Evolutionary conservation across 2,888 invertebrate species (phyloP), one percentile per base, ranked within the genome.

Genomic region (Allophyes oxyacanthae): DNA sequence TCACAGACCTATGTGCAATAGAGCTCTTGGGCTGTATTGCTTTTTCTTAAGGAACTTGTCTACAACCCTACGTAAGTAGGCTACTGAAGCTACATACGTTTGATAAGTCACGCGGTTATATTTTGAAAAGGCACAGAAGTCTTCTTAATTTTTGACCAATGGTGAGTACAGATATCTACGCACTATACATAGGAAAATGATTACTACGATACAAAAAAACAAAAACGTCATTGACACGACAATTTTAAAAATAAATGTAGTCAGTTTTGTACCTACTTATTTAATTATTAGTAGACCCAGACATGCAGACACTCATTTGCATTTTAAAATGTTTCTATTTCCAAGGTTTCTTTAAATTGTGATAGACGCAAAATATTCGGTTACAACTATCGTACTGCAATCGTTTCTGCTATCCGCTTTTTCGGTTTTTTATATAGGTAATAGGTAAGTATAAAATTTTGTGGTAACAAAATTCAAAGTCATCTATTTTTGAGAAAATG

Each of bases 301-400:
- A 75, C 79, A 20, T 20, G 20, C 20, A 79, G 71, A 77, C 72
- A 54, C 52, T 61, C 54, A 82, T 83, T 83, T 79, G 76, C 79
- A 82, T 81, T 77, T 81, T 80, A 75, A 84, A 83, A 83, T 80
- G 79, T 75, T 72, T 77, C 70, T 77, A 74, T 77, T 79, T 75
- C 71, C 82, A 83, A 83, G 84, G 82, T 73, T 71, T 72, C 42
- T 58, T 46, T 53, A 65, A 62, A 43, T 64, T 42, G 72, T 55
- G 67, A 75, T 74, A 67, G 53, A 73, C 53, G 42, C 48, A 59
- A 71, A 71, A 61, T 73, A 77, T 75, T 63, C 54, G 55, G 45
- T 51, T 40, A 28, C 7, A 28, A 54, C 48, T 64, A 52, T 60
- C 20, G 36, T 42, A 14, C 64, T 57, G 30, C 51, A 48, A 61